Percentiles rank a stretch among this genome's conserved stretches.
Conservation (phyloP, 1,140 invertebrate genomes). For the Berghia stephanieae region DNA sequence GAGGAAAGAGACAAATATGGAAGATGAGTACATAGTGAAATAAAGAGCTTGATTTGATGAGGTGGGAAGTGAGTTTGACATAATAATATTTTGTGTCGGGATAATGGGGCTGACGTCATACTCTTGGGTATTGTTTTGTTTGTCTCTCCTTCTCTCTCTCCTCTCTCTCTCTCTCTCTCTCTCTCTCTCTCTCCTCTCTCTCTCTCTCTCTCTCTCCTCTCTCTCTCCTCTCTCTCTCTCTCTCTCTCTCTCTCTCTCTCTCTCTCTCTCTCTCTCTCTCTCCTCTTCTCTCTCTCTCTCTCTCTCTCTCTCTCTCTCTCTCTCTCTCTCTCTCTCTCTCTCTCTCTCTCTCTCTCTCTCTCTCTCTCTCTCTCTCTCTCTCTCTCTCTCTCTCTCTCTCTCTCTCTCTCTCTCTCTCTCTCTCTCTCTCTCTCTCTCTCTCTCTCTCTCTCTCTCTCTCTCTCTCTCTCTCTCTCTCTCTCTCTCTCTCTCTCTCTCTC, state of each 20-base stretch:
- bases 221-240: background rate
- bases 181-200: background rate
- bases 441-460: background rate
- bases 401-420: background rate
- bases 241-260: no score
- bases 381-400: background rate
- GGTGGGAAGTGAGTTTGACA: no score
- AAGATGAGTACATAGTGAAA: background rate
- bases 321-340: conserved; percentile 25
- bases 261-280: no score
- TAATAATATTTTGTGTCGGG: no score
- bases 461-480: no score
- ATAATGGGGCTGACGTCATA: no score
- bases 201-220: background rate
- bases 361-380: background rate
- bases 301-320: conserved; percentile 25
- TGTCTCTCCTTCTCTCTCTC: background rate
- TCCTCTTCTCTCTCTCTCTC: background rate
- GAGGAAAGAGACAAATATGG: background rate
- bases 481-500: background rate
- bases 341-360: background rate
- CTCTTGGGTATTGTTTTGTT: no score
- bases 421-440: background rate
- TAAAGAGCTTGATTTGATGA: background rate
- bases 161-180: background rate